Conservation (phyloP, 2,797 vertebrate genomes). For the Staurois parvus region DNA sequence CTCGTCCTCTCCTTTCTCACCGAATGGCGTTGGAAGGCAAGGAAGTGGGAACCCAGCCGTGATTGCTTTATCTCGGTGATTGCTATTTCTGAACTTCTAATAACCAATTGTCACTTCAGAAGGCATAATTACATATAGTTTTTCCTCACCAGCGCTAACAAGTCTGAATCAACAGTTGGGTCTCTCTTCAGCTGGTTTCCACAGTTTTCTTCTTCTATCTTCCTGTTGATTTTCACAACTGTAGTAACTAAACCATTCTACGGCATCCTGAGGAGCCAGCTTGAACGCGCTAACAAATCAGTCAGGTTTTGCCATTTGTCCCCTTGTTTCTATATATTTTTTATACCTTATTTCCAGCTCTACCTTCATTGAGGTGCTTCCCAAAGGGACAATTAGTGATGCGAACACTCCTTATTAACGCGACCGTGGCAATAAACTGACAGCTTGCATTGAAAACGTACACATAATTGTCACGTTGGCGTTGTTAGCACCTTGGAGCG, state of each 20-base stretch:
- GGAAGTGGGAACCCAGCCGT: slow-evolving; percentile 21
- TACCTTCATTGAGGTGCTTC: slow-evolving; percentile 5
- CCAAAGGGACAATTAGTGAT: slow-evolving; percentile 26
- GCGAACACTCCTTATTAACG: neutral
- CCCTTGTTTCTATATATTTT: neutral
- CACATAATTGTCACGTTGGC: slow-evolving; percentile 20
- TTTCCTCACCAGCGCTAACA: slow-evolving; percentile 19
- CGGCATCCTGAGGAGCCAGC: slow-evolving; percentile 2
- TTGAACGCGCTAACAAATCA: neutral
- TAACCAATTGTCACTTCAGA: slow-evolving; percentile 56
- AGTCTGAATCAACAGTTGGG: slow-evolving; percentile 33
- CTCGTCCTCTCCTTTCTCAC: neutral
- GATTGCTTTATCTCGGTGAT: slow-evolving; percentile 51
- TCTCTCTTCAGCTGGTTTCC: slow-evolving; percentile 11
- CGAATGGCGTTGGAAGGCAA: slow-evolving; percentile 5
- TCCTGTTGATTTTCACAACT: slow-evolving; percentile 46
- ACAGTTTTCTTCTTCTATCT: neutral
- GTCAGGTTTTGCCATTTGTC: neutral
- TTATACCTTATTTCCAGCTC: neutral
- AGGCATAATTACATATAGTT: slow-evolving; percentile 49
- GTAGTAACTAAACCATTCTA: slow-evolving; percentile 9
- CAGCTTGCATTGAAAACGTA: slow-evolving; percentile 16
- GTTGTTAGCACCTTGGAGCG: neutral
- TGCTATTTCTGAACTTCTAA: slow-evolving; percentile 58
- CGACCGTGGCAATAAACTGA: neutral